These are phyloP conservation scores for Trypoxylus dichotomus DNA, from an alignment of 1,140 invertebrate genomes.

Conservation along the genomic window DNA sequence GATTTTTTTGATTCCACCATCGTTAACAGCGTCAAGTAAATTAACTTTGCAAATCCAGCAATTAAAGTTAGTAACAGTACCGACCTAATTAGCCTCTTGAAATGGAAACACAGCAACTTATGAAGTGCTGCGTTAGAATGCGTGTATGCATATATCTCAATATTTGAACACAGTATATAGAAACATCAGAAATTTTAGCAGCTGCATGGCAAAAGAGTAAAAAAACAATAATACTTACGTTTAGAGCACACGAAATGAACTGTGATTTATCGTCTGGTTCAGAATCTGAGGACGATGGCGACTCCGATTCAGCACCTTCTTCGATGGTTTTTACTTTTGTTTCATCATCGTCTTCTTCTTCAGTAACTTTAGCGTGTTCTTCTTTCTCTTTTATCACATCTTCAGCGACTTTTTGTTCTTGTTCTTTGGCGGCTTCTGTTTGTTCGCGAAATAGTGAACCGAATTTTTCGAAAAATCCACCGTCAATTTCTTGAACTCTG, in stretches of 20 bases:
- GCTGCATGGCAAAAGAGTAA: too few relatives aligned
- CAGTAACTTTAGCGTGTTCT: conserved; percentile 51
- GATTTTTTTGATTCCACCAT: too few relatives aligned
- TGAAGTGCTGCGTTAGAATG: too few relatives aligned
- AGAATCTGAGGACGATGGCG: background rate
- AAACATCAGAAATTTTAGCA: too few relatives aligned
- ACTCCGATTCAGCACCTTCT: background rate
- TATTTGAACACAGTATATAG: too few relatives aligned
- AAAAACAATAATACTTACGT: conserved; percentile 14
- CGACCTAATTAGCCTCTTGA: too few relatives aligned
- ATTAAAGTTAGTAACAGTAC: too few relatives aligned
- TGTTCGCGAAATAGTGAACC: conserved; percentile 72
- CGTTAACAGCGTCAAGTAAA: too few relatives aligned
- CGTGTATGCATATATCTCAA: too few relatives aligned
- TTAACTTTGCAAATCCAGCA: too few relatives aligned
- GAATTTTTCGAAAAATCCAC: conserved; percentile 79
- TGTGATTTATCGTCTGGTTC: background rate
- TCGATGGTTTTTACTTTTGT: background rate
- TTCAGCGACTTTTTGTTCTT: conserved; percentile 40
- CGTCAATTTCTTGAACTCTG: conserved; percentile 76
- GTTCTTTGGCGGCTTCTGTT: conserved; percentile 38
- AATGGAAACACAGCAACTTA: too few relatives aligned
- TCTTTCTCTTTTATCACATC: conserved; percentile 41
- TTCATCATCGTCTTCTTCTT: conserved; percentile 37
- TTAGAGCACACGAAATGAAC: background rate